These are phyloP conservation scores for Oscheius sp. DNA, from an alignment of 2,888 invertebrate species.

Conservation along the genomic window DNA sequence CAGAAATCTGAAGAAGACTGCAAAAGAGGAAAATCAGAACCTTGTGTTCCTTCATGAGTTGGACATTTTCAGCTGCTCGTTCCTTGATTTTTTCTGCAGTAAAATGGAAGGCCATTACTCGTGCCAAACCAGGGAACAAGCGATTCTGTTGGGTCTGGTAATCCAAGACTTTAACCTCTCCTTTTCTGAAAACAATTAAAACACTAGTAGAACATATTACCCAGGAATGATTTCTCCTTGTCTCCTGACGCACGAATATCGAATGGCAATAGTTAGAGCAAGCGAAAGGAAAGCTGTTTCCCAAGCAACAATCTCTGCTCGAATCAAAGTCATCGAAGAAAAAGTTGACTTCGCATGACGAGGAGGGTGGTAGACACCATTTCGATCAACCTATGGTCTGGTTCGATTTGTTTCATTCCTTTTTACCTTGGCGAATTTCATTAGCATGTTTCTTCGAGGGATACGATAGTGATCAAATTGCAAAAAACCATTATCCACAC, in stretches of 20 bases:
- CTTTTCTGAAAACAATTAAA: constrained; percentile 77
- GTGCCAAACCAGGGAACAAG: constrained; percentile 81
- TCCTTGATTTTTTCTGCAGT: constrained; percentile 69
- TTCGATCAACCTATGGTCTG: constrained; percentile 68
- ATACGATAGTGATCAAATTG: constrained; percentile 86
- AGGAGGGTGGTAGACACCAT: constrained; percentile 87
- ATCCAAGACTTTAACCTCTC: constrained; percentile 90
- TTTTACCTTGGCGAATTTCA: constrained; percentile 87
- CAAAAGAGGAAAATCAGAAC: too few species aligned
- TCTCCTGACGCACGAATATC: constrained; percentile 88
- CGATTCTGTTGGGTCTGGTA: constrained; percentile 93
- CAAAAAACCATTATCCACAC: constrained; percentile 90
- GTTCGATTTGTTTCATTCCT: neutral
- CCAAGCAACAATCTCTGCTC: constrained; percentile 89
- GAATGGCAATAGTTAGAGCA: constrained; percentile 85
- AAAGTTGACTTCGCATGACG: constrained; percentile 85
- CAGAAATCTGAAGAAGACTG: neutral
- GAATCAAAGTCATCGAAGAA: constrained; percentile 82
- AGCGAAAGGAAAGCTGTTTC: constrained; percentile 78
- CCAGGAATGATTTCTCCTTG: constrained; percentile 86
- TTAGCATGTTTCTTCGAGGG: constrained; percentile 87
- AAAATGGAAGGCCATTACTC: constrained; percentile 82
- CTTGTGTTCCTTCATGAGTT: constrained; percentile 70
- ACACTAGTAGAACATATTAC: constrained; percentile 72
- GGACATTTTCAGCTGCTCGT: constrained; percentile 41